Evolutionary conservation across 2,888 invertebrate species (phyloP), one percentile per base, ranked within the genome.

Genomic region (Hesperia comma): DNA sequence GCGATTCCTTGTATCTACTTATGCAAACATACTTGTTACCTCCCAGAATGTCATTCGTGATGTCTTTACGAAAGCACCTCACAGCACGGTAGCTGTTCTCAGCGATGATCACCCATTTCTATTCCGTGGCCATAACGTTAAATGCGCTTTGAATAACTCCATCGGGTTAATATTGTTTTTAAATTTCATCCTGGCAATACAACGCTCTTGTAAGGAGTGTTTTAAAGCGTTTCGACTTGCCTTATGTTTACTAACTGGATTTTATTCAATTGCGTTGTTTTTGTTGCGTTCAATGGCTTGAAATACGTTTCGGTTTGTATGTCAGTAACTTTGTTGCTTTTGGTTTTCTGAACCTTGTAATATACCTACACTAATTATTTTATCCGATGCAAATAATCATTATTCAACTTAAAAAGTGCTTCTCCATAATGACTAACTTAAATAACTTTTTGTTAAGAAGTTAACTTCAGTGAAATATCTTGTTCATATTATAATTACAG

Each of bases 141-240:
- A 82, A 80, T 87, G 84, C 83, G 84, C 79, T 79, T 85, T 81
- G 86, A 87, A 90, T 90, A 84, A 79, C 75, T 78, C 73, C 71
- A 79, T 75, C 56, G 63, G 37, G 64, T 64, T 75, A 70, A 74
- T 77, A 75, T 77, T 77, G 75, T 77, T 79, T 80, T 77, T 76
- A 79, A 80, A 76, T 77, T 76, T 74, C 69, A 75, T 74, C 74
- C 72, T 71, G 69, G 67, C 70, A 71, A 71, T 62, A 76, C 70
- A 71, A 63, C 60, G 68, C 62, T 19, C 46, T 67, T 17, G 69
- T 69, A 70, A 68, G 63, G 49, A 69, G 60, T 61, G 68, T 71
- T 74, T 73, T 69, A 72, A 75, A 71, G 67, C 54, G 63, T 69
- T 69, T 71, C 68, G 68, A 37, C 43, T 60, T 68, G 58, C 58